Evolutionary conservation across 2,888 invertebrate species (phyloP).

Genomic region (Sminthurinus aureus): DNA sequence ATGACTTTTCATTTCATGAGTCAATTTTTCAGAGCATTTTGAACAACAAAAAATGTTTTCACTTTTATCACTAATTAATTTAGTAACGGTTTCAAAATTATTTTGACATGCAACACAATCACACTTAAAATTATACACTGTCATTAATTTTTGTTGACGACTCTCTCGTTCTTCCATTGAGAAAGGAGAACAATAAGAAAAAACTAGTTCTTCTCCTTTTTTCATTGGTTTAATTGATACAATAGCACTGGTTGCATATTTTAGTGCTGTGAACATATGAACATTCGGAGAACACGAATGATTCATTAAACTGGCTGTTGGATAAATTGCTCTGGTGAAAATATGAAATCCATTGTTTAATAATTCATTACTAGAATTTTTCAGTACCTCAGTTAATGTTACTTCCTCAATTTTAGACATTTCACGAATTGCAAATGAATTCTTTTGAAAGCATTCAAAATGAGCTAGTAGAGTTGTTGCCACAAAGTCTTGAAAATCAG

Average conservation of each 20-base stretch:
- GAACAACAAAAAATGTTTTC: too few relatives aligned
- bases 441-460: not conserved
- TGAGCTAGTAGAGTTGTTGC: not conserved
- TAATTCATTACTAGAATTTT: not conserved
- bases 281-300: not conserved
- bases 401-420: not conserved
- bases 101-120: not conserved
- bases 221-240: not conserved
- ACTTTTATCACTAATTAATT: not conserved
- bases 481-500: constrained; percentile 5
- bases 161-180: not conserved
- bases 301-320: not conserved
- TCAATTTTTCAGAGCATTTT: too few relatives aligned
- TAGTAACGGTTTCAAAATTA: not conserved
- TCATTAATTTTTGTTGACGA: not conserved
- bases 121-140: not conserved
- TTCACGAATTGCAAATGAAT: not conserved
- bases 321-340: not conserved
- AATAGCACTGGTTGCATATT: not conserved
- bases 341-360: not conserved
- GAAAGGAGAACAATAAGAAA: not conserved
- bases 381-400: too few relatives aligned
- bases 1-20: too few relatives aligned
- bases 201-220: not conserved
- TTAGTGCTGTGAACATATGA: not conserved